Conservation (phyloP, 2,797 vertebrate genomes). For the Manis crassicaudata region DNA sequence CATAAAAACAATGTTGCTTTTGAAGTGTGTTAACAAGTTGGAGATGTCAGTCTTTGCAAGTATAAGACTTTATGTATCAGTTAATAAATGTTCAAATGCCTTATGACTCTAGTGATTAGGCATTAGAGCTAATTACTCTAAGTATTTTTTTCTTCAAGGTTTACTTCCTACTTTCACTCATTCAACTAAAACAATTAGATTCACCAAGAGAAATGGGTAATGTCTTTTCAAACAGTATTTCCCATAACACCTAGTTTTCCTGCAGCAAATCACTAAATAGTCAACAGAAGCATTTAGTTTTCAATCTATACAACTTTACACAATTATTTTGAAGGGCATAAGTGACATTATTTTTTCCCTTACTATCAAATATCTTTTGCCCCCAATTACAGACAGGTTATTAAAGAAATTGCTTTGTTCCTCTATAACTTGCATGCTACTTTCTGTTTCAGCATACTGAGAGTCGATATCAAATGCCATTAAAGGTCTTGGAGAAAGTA, state of each 20-base stretch:
- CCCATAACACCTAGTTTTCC: conserved; percentile 80
- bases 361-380: conserved; percentile 61
- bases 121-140: conserved; percentile 76
- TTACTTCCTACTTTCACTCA: conserved; percentile 73
- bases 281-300: conserved; percentile 80
- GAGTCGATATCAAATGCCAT: conserved; percentile 56
- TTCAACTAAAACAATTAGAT: conserved; percentile 81
- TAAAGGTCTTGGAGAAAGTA: conserved; percentile 69
- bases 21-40: conserved; percentile 58
- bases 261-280: conserved; percentile 81
- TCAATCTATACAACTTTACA: conserved; percentile 69
- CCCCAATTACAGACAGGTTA: conserved; percentile 40
- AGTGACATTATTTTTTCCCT: conserved; percentile 53
- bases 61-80: conserved; percentile 68
- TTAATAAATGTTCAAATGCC: conserved; percentile 65
- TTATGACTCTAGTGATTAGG: conserved; percentile 79
- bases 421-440: conserved; percentile 46
- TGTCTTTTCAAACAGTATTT: conserved; percentile 81
- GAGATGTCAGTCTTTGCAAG: conserved; percentile 52
- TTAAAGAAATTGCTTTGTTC: conserved; percentile 46
- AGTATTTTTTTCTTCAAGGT: conserved; percentile 74
- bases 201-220: conserved; percentile 78
- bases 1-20: conserved; percentile 35
- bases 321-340: conserved; percentile 83
- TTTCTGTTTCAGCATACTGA: conserved; percentile 37